These are phyloP conservation scores for Mirza zaza DNA, from an alignment of 2,113 vertebrate species.

Conservation along the genomic window DNA sequence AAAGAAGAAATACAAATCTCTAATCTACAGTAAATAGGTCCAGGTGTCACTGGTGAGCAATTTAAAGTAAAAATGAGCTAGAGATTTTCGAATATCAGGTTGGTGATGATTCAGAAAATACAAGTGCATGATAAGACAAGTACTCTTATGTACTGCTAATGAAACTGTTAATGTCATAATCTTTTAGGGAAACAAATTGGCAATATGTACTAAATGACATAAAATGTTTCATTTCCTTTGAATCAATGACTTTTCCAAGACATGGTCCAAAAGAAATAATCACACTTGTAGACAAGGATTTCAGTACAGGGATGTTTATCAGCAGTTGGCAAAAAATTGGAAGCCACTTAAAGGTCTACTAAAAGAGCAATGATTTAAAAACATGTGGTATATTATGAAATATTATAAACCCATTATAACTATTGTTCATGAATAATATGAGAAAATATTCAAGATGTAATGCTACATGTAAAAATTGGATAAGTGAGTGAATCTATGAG, in stretches of 20 bases:
- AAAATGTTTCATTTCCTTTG: background rate
- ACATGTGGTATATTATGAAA: background rate
- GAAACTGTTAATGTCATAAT: background rate
- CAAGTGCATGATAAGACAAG: background rate
- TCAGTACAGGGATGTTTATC: background rate
- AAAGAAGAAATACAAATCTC: background rate
- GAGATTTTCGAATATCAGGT: background rate
- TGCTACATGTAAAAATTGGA: background rate
- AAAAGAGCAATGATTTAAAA: background rate
- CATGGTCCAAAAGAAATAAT: background rate
- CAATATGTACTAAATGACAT: background rate
- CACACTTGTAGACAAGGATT: background rate
- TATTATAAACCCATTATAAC: constrained; percentile 9
- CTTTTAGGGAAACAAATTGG: background rate
- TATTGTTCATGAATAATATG: background rate
- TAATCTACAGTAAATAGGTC: background rate
- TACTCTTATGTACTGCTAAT: background rate
- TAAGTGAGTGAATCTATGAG: background rate
- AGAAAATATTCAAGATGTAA: background rate
- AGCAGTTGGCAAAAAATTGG: background rate
- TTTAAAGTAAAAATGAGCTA: background rate
- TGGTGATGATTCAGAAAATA: constrained; percentile 13
- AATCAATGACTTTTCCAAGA: background rate
- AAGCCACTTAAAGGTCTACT: background rate
- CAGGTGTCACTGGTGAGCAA: background rate